Evolutionary conservation across 2,797 vertebrate species (phyloP).

Genomic region (Podarcis lilfordi): DNA sequence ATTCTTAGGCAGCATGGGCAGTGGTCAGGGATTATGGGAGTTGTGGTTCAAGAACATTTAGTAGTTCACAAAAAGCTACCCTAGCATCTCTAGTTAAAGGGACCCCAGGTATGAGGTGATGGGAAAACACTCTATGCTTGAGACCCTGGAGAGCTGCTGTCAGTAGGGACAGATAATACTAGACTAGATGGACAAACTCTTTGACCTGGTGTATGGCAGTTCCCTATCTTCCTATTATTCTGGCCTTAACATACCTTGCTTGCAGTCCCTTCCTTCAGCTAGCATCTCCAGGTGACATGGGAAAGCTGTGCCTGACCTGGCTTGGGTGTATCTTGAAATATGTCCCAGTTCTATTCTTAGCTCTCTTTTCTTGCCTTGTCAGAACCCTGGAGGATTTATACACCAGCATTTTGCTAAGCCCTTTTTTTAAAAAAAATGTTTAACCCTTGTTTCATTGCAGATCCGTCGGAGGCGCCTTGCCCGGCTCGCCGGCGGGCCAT

Average conservation of each 20-base stretch:
- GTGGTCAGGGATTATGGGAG: too few species aligned
- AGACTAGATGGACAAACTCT: too few species aligned
- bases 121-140: neutral
- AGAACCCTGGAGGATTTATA: neutral
- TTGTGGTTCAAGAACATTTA: too few species aligned
- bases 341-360: neutral
- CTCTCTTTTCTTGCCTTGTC: neutral
- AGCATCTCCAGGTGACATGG: neutral
- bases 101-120: neutral
- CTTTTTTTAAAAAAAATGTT: too few species aligned
- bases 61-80: neutral
- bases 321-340: neutral
- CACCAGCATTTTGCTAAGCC: too few species aligned
- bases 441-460: constrained; percentile 68
- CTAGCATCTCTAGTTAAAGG: neutral
- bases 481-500: constrained; percentile 92
- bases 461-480: constrained; percentile 95
- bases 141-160: neutral
- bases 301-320: neutral
- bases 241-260: neutral
- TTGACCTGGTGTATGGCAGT: neutral
- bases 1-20: too few species aligned
- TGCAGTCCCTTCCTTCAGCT: neutral
- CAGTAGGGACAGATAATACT: too few species aligned
- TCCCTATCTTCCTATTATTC: neutral